Evolutionary conservation across 1,140 invertebrate genomes (phyloP).

Genomic region (Zaprionus taronus): DNA sequence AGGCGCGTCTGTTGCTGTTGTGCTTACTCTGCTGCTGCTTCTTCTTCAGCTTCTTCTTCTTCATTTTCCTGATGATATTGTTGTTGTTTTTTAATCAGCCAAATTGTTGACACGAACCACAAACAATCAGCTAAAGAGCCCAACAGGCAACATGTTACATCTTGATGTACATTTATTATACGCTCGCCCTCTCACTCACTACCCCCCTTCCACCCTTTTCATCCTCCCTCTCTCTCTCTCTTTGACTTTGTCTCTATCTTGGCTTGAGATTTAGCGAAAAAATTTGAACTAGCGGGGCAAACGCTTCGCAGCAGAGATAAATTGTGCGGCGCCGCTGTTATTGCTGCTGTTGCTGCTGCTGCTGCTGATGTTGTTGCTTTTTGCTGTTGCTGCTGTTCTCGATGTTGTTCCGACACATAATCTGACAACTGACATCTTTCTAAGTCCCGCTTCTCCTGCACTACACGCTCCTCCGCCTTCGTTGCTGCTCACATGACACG

Average conservation of each 20-base stretch:
- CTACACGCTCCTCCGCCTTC: slow-evolving; percentile 12
- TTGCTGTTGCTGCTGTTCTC: slow-evolving; percentile 40
- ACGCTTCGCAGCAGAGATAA: slow-evolving; percentile 52
- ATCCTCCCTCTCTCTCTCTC: neutral
- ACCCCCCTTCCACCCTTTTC: too few species aligned
- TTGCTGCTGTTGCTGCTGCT: slow-evolving; percentile 33
- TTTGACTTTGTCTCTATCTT: neutral
- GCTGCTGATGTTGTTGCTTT: slow-evolving; percentile 29
- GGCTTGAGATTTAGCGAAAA: neutral
- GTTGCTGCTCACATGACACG: slow-evolving; percentile 56
- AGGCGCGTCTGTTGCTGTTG: neutral
- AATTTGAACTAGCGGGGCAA: slow-evolving; percentile 32
- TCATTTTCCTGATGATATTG: neutral
- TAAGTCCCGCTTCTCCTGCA: slow-evolving; percentile 28
- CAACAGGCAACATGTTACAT: slow-evolving; percentile 54
- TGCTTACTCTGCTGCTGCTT: neutral
- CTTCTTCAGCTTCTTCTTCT: too few species aligned
- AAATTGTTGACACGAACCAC: slow-evolving; percentile 75
- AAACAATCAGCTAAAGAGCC: slow-evolving; percentile 69
- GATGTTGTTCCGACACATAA: slow-evolving; percentile 64
- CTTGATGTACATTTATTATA: slow-evolving; percentile 55
- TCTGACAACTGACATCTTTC: slow-evolving; percentile 77
- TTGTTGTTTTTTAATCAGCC: slow-evolving; percentile 73
- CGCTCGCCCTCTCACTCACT: neutral
- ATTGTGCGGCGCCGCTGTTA: slow-evolving; percentile 51